A percentile compares a stretch with the other conserved stretches of the same genome.
phyloP scores from a whole-genome alignment of 2,113 vertebrate genomes.

The Rhizomys pruinosus region DNA sequence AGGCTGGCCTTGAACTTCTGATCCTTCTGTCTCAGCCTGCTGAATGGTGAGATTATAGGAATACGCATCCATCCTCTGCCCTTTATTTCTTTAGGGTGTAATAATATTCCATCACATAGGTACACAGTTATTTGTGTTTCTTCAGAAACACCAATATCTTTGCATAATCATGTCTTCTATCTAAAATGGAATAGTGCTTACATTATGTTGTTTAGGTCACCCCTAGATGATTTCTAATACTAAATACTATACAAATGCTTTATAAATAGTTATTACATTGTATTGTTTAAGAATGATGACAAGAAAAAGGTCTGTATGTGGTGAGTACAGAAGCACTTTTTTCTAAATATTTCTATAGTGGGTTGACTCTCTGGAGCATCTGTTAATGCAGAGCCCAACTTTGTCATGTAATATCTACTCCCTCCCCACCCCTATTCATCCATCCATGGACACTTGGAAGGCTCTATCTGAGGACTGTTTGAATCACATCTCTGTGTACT shows the following conservation, averaged over 20 bases:
- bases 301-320: not conserved
- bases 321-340: not conserved
- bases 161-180: not conserved
- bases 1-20: not conserved
- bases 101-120: not conserved
- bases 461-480: not conserved
- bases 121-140: not conserved
- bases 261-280: not conserved
- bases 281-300: not conserved
- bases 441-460: not conserved
- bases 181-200: not conserved
- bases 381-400: not conserved
- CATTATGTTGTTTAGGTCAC: too few species aligned
- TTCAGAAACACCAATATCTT: not conserved
- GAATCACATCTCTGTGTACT: not conserved
- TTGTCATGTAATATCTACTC: not conserved
- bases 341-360: not conserved
- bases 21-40: not conserved
- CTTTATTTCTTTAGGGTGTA: not conserved
- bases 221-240: not conserved
- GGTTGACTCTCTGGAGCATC: not conserved
- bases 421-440: too few species aligned
- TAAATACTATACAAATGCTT: not conserved
- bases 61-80: not conserved
- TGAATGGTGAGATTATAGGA: not conserved